Evolutionary conservation across 1,140 invertebrate genomes (phyloP), one percentile per base, ranked within the genome.

Genomic region (Bombus sibiricus): DNA sequence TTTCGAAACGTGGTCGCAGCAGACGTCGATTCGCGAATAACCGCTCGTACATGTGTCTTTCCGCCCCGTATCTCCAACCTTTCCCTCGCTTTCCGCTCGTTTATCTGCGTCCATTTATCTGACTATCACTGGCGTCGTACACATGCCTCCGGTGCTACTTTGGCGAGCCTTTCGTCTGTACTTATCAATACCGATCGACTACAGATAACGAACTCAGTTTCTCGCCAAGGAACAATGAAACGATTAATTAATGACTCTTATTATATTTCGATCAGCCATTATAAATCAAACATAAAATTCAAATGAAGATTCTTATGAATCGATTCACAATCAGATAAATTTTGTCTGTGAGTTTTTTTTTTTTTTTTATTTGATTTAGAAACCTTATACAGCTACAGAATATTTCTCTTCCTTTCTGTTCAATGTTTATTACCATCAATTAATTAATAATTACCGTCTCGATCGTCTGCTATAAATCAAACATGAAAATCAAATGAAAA

Each of bases 51-150:
- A 47, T 59, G 59, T 76, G 76, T 85, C 81, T 85, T 82, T 79
- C 76, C 88, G 57, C 85, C 85, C 68, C 39, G 78, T 88, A 72
- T 83, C 88, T 80, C 71, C 79, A 53, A 82, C 85, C 86, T 84
- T 90, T 86, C 89, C 83, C 81, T 86, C 83, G 89, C 80, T 86
- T 90, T 90, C 89, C 89, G 89, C 83, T 82, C 83, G 86, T 90
- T 90, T 90, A 90, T 90, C 89, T 85, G 77, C 85, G 89, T 90
- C 90, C 87, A 90, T 91, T 91, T 91, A 90, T 91, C 89, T 91
- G 83, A 68, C 88, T 90, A 90, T 90, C 88, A 84, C 47, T 83
- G 79, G 69, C 69, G 64, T 80, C 66, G 53, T 81, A 37, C 43
- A 81, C 57, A 74, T 75, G 71, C 83, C 75, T 80, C 64, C 75